Conservation (phyloP, 2,113 vertebrate species). For the Prolemur simus region DNA sequence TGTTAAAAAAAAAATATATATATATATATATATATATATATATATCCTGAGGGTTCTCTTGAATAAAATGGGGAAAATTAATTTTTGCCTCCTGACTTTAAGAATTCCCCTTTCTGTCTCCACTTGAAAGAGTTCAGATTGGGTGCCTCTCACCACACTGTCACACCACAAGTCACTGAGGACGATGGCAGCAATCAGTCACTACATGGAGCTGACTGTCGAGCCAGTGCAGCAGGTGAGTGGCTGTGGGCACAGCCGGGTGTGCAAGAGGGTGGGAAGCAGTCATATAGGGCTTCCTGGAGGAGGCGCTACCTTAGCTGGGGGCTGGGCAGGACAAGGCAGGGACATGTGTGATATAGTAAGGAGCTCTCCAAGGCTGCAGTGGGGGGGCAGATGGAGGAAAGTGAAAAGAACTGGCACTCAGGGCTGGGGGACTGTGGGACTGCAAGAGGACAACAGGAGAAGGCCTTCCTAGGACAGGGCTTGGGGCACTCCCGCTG, state of each 20-base stretch:
- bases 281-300: conserved; percentile 6
- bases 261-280: not conserved
- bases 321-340: not conserved
- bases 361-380: not conserved
- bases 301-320: not conserved
- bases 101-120: not conserved
- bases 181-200: conserved; percentile 80
- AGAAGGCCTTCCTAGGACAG: not conserved
- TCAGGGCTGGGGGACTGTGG: not conserved
- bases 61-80: not conserved
- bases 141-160: conserved; percentile 64
- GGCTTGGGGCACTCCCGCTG: not conserved
- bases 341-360: not conserved
- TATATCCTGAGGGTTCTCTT: not conserved
- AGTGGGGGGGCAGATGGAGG: too few relatives aligned
- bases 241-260: accelerated
- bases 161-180: conserved; percentile 64
- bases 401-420: not conserved
- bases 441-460: not conserved
- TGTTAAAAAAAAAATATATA: not conserved
- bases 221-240: conserved; percentile 84
- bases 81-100: not conserved
- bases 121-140: conserved; percentile 57
- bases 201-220: conserved; percentile 85
- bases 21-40: too few relatives aligned